Evolutionary conservation across 2,797 vertebrate genomes (phyloP), one percentile per base, ranked within the genome.

Genomic region (Aeoliscus strigatus): DNA sequence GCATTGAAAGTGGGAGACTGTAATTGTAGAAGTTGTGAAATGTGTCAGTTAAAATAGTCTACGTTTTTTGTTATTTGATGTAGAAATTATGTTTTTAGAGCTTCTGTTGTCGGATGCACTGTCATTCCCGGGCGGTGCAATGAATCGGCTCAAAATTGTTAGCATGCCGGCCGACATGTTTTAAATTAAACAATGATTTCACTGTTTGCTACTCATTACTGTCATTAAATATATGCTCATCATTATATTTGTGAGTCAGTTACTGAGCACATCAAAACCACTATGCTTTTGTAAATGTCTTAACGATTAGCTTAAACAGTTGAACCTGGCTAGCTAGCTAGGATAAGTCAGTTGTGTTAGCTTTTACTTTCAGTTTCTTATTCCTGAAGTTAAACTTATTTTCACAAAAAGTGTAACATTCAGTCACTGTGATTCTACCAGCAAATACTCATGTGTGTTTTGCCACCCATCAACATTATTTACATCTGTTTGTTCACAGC

Each of bases 321-420:
- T 13, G 3, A 12, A 12, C 10, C 16, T 27, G 24, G 33, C 28
- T 62, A 59, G 42, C 43, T 62, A 55, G 61, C 59, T 27, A 25
- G 27, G 28, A 60, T 55, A 51, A 65, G 52, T 66, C 51, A 21
- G 54, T 48, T 34, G 26, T 64, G 63, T 68, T 15, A 36, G 27
- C 27, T 58, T 77, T 76, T 75, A 31, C 74, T 88, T 85, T 86
- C 79, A 56, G 53, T 82, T 80, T 79, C 60, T 9, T 10, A n/a
- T 60, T 23, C 14, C 12, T 8, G 12, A 1, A 2, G 12, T 14
- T 14, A n/a, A n/a, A n/a, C n/a, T n/a, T n/a, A n/a, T n/a, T n/a
- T n/a, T n/a, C n/a, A n/a, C n/a, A n/a, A n/a, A n/a, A n/a, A n/a
- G n/a, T n/a, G n/a, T n/a, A n/a, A n/a, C n/a, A 21, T 21, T 21